Percentiles rank a stretch among this genome's conserved stretches.
Conservation (phyloP, 1,140 invertebrate species). For the Listronotus oregonensis region DNA sequence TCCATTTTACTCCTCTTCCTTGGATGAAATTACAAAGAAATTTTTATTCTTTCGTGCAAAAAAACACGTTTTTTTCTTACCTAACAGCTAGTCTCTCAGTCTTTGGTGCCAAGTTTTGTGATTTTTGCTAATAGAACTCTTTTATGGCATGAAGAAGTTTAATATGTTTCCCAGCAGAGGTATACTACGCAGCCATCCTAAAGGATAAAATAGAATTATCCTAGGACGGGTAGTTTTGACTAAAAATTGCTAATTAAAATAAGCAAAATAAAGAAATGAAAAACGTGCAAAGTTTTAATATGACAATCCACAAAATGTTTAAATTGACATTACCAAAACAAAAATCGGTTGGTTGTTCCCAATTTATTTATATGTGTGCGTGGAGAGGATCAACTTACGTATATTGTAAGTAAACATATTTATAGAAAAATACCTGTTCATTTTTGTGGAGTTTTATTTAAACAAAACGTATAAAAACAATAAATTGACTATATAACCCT, state of each 20-base stretch:
- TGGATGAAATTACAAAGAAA: slow-evolving; percentile 8
- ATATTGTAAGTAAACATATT: neutral
- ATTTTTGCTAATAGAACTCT: slow-evolving; percentile 24
- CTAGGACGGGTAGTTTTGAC: slow-evolving; percentile 25
- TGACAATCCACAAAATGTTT: neutral
- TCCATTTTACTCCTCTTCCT: slow-evolving; percentile 11
- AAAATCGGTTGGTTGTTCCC: neutral
- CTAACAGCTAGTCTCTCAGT: slow-evolving; percentile 26
- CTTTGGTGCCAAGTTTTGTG: slow-evolving; percentile 27
- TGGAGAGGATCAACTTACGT: slow-evolving; percentile 8
- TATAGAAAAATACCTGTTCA: slow-evolving; percentile 29
- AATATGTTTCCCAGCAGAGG: slow-evolving; percentile 33
- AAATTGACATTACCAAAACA: neutral
- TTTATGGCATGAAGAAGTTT: slow-evolving; percentile 38
- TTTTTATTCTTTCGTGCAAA: slow-evolving; percentile 14
- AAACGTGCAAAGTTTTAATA: too few species aligned
- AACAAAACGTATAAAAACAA: slow-evolving; percentile 39
- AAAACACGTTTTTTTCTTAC: slow-evolving; percentile 15
- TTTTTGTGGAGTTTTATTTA: slow-evolving; percentile 35
- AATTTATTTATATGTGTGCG: slow-evolving; percentile 1
- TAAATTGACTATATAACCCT: slow-evolving; percentile 18
- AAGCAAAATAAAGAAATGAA: neutral
- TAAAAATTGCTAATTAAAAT: slow-evolving; percentile 8
- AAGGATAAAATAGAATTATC: slow-evolving; percentile 39
- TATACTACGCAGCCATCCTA: slow-evolving; percentile 34